A percentile compares a stretch with the other conserved stretches of the same genome.
Conservation (phyloP, 2,797 vertebrate species). For the Denticeps clupeoides region DNA sequence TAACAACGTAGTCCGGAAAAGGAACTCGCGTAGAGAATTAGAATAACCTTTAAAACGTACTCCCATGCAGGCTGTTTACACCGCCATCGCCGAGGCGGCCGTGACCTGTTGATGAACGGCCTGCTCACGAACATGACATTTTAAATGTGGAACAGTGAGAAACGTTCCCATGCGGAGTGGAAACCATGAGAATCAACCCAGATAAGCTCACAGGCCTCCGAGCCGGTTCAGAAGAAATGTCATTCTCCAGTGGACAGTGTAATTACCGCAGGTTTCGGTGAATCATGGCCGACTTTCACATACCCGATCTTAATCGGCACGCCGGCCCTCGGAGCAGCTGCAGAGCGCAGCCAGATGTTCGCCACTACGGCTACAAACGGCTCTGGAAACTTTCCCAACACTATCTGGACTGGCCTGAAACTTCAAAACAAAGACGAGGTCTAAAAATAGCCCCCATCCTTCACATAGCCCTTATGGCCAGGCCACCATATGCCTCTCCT, state of each 20-base stretch:
- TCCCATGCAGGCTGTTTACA: background rate
- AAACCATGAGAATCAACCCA: conserved; percentile 29
- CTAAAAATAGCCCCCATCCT: conserved; percentile 49
- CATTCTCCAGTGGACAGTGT: conserved; percentile 18
- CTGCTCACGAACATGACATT: conserved; percentile 7
- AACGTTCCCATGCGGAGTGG: conserved; percentile 20
- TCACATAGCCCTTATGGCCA: background rate
- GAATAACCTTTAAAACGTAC: too few relatives aligned
- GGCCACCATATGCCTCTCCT: background rate
- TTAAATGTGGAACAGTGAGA: conserved; percentile 20
- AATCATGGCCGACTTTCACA: conserved; percentile 23
- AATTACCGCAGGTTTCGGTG: conserved; percentile 26
- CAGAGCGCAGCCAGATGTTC: conserved; percentile 54
- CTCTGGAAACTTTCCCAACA: conserved; percentile 58
- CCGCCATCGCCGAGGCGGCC: conserved; percentile 4
- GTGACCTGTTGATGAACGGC: conserved; percentile 17
- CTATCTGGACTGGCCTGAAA: conserved; percentile 48
- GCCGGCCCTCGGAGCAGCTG: conserved; percentile 16
- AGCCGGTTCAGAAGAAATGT: conserved; percentile 8
- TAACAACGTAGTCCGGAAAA: too few relatives aligned
- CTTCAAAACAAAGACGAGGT: conserved; percentile 48
- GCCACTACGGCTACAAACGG: conserved; percentile 43
- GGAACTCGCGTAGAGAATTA: too few relatives aligned
- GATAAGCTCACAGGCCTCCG: conserved; percentile 11
- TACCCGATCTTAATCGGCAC: conserved; percentile 32